Percentiles rank a stretch among this genome's conserved stretches.
These are phyloP conservation scores for Prunella himalayana DNA, from an alignment of 2,113 vertebrate genomes.

Conservation along the genomic window DNA sequence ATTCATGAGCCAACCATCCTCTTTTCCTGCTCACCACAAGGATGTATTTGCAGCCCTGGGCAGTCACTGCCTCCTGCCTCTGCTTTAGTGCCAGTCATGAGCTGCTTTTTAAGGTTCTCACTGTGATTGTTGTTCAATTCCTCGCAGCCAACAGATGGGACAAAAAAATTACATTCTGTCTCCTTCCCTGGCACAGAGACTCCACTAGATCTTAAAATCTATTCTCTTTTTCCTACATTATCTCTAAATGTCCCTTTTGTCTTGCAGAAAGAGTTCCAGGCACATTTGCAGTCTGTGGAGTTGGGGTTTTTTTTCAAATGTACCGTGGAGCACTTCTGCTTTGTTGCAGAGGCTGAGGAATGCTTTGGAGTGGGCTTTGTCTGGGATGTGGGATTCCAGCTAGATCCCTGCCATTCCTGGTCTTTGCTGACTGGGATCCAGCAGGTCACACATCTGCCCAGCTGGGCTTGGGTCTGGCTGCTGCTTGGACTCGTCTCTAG, in stretches of 20 bases:
- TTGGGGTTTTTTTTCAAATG: neutral
- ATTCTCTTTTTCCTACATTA: neutral
- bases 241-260: conserved; percentile 44
- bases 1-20: neutral
- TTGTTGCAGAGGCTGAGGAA: conserved; percentile 9
- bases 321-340: neutral
- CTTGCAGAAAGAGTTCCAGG: conserved; percentile 20
- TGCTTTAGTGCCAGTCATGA: neutral
- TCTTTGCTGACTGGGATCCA: neutral
- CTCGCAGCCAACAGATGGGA: neutral
- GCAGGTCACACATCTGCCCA: neutral
- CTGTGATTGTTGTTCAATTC: neutral
- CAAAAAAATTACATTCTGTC: neutral
- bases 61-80: neutral
- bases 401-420: accelerated
- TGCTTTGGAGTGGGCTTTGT: neutral
- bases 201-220: conserved; percentile 23
- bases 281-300: neutral
- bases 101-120: neutral
- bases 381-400: neutral
- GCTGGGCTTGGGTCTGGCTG: neutral
- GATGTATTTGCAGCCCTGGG: neutral
- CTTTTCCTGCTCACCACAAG: neutral
- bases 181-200: neutral
- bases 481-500: neutral